Evolutionary conservation across 2,797 vertebrate genomes (phyloP).

Genomic region (Cichlasoma orientale): DNA sequence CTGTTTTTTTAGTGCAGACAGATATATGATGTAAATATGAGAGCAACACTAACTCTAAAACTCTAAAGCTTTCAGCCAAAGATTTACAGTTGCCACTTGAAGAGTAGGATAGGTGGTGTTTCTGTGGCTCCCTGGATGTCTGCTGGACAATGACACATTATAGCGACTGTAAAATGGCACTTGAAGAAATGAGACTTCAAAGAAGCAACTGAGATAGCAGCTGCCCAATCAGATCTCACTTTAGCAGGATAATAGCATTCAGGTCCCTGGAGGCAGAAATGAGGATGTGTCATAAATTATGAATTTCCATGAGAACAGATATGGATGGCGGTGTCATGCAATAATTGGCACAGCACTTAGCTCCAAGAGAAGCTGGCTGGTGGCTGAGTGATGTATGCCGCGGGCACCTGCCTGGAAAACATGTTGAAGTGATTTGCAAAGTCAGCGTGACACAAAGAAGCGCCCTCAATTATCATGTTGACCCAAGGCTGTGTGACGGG

Average conservation of each 20-base stretch:
- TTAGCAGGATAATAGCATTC: conserved; percentile 65
- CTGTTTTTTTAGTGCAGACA: neutral
- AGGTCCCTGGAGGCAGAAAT: conserved; percentile 56
- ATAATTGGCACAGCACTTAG: conserved; percentile 70
- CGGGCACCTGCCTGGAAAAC: conserved; percentile 52
- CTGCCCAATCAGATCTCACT: conserved; percentile 72
- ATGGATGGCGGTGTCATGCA: conserved; percentile 63
- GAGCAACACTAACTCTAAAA: too few relatives aligned
- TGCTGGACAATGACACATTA: conserved; percentile 39
- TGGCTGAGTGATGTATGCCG: conserved; percentile 51
- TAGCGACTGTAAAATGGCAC: conserved; percentile 22
- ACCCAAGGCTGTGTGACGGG: conserved; percentile 32
- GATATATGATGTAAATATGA: neutral
- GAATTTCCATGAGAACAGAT: conserved; percentile 68
- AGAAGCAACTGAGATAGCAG: conserved; percentile 62
- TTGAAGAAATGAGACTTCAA: conserved; percentile 67
- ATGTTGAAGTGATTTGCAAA: conserved; percentile 51
- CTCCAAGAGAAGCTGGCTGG: conserved; percentile 51
- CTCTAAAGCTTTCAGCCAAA: neutral
- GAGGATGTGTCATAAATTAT: conserved; percentile 75
- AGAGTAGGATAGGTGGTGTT: conserved; percentile 5
- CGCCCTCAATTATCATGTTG: conserved; percentile 53
- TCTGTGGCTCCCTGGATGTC: conserved; percentile 7
- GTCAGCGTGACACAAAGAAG: conserved; percentile 50
- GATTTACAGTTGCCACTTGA: conserved; percentile 6